Evolutionary conservation across 2,797 vertebrate species (phyloP).

Genomic region (Stomatorhinus walkeri): DNA sequence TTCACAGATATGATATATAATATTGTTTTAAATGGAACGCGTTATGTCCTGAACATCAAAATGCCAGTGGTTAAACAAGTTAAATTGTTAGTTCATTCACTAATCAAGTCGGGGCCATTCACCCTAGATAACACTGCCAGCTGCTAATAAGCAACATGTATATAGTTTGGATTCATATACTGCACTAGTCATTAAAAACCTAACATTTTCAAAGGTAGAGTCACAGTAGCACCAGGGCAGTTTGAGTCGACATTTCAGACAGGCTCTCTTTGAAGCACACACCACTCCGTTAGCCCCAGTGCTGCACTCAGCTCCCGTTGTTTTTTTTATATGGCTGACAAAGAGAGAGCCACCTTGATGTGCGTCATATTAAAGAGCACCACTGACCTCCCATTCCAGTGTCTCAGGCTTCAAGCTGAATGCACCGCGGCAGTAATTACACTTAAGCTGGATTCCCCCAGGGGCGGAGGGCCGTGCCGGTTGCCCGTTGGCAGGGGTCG

Average conservation of each 20-base stretch:
- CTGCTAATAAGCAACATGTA: neutral
- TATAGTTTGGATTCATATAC: neutral
- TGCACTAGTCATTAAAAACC: neutral
- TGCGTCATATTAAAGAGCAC: neutral
- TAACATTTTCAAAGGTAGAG: neutral
- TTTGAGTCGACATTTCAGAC: neutral
- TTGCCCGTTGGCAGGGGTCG: slow-evolving; percentile 80
- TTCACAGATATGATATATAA: neutral
- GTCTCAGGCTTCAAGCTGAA: slow-evolving; percentile 90
- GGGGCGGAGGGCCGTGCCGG: slow-evolving; percentile 55
- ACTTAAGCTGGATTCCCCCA: slow-evolving; percentile 82
- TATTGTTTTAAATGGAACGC: neutral
- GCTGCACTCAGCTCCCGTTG: neutral
- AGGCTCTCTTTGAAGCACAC: neutral
- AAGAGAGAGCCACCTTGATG: neutral
- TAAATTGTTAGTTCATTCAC: neutral
- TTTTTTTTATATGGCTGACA: neutral
- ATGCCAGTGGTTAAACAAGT: neutral
- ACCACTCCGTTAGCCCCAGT: neutral
- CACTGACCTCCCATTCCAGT: slow-evolving; percentile 93
- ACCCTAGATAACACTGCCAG: neutral
- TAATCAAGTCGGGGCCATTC: neutral
- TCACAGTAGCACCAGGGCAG: neutral
- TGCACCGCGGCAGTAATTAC: slow-evolving; percentile 87
- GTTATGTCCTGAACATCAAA: neutral